These are phyloP conservation scores for Agrotis ipsilon DNA, from an alignment of 2,888 invertebrate species.

Conservation along the genomic window DNA sequence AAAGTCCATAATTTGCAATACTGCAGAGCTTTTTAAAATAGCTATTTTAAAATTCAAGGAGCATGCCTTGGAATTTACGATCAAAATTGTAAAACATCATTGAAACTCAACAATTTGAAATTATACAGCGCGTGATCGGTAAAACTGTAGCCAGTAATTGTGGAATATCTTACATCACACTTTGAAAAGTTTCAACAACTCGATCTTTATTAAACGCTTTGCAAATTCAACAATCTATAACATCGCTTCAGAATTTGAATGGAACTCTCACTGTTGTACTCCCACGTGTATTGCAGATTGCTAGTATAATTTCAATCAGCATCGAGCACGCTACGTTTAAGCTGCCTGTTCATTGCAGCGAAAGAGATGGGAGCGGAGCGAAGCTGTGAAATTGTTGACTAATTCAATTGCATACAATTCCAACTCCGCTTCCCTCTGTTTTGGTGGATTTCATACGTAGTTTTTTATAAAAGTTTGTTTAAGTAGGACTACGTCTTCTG, in stretches of 20 bases:
- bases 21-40: neutral
- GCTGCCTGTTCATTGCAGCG: too few species aligned
- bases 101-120: neutral
- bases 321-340: slow-evolving; percentile 53
- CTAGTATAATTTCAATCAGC: slow-evolving; percentile 54
- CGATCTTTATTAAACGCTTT: slow-evolving; percentile 13
- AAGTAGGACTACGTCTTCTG: too few species aligned
- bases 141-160: slow-evolving; percentile 1
- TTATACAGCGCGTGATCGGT: slow-evolving; percentile 4
- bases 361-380: too few species aligned
- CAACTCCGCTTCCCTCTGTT: too few species aligned
- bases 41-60: too few species aligned
- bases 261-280: slow-evolving; percentile 36
- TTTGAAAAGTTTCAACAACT: slow-evolving; percentile 18
- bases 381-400: too few species aligned
- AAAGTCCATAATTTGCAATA: neutral
- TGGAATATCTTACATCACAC: slow-evolving; percentile 14
- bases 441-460: too few species aligned
- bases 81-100: neutral
- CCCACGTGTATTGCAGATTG: slow-evolving; percentile 56
- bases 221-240: slow-evolving; percentile 16
- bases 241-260: slow-evolving; percentile 12
- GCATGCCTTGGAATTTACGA: slow-evolving; percentile 7
- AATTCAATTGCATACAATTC: too few species aligned
- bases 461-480: too few species aligned